Base-by-base conservation (phyloP, 2,888 invertebrate genomes). In the Standfussiana lucernea region DNA sequence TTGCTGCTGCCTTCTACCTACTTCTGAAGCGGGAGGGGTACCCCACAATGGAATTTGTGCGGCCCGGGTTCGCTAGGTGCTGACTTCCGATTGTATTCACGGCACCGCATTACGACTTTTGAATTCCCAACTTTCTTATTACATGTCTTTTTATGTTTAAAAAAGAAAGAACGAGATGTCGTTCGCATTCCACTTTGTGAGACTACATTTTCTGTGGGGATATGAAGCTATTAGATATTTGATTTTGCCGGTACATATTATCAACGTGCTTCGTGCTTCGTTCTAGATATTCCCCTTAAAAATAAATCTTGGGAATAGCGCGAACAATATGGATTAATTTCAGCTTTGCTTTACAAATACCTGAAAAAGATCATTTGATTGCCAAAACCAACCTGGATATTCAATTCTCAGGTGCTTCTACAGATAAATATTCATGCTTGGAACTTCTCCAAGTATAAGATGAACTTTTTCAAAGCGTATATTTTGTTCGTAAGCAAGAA, bases 401-500 rank as follows among this genome's bases (percentile, higher is more conserved):
- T 82, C 71, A 67, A 77, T 82, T 79, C 72, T 47, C 76, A 78
- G 79, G 75, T 85, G 72, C 67, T 83, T 74, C 53, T 24, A 37
- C 37, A 53, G 81, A 72, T 74, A 88, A 92, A 91, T 91, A 92
- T 93, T 92, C 89, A 91, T 86, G 84, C 78, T 85, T 72, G 66
- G 83, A 90, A 90, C 88, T 90, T 91, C 86, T 69, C 64, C 77
- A 81, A 86, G 87, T 87, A 80, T 70, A 83, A 89, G 86, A 88
- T 84, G 84, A 88, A 91, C 89, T 91, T 92, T 88, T 91, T 89
- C 87, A 87, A 86, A 85, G 83, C 87, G 85, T 88, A 90, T 86
- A 85, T 91, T 92, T 92, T 91, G 89, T 90, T 89, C 89, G 82
- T 87, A 81, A 90, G 86, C 86, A 89, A 88, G 91, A 92, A 93